A percentile compares a stretch with the other conserved stretches of the same genome.
Evolutionary conservation across 2,797 vertebrate genomes (phyloP).

Genomic region (Decapterus maruadsi): DNA sequence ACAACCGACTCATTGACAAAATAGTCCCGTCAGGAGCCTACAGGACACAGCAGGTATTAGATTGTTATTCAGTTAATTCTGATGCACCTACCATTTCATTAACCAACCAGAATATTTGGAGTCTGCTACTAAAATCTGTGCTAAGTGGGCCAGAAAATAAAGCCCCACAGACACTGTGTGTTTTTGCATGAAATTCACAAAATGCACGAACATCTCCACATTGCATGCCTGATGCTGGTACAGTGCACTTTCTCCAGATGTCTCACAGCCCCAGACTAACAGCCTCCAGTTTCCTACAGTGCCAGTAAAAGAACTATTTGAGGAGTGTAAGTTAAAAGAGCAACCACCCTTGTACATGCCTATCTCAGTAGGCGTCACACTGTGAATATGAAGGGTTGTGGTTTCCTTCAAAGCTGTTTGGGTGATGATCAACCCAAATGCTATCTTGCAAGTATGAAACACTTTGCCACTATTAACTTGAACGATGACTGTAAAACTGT

Average conservation of each 20-base stretch:
- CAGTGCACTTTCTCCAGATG: conserved; percentile 60
- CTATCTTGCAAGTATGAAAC: conserved; percentile 52
- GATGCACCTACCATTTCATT: neutral
- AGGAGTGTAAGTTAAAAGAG: conserved; percentile 57
- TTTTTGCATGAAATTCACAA: conserved; percentile 5
- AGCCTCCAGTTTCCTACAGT: conserved; percentile 73
- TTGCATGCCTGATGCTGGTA: conserved; percentile 23
- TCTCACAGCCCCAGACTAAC: conserved; percentile 61
- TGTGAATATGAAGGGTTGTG: conserved; percentile 67
- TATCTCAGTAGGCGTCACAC: conserved; percentile 65
- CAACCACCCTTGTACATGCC: conserved; percentile 51
- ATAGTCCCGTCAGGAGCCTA: neutral
- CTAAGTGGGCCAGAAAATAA: conserved; percentile 15
- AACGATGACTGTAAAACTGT: conserved; percentile 57
- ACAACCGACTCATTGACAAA: neutral
- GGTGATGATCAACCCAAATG: conserved; percentile 52
- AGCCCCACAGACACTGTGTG: neutral
- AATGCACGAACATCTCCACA: conserved; percentile 20
- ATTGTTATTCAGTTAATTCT: neutral
- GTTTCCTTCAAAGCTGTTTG: conserved; percentile 63
- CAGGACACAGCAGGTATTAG: neutral
- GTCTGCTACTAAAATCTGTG: neutral
- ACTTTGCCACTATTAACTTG: conserved; percentile 53
- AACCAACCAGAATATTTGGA: neutral
- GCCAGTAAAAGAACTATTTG: conserved; percentile 73